Percentiles rank a stretch among this genome's conserved stretches.
phyloP scores from a whole-genome alignment of 1,140 invertebrate species.

The Leucophenga varia region DNA sequence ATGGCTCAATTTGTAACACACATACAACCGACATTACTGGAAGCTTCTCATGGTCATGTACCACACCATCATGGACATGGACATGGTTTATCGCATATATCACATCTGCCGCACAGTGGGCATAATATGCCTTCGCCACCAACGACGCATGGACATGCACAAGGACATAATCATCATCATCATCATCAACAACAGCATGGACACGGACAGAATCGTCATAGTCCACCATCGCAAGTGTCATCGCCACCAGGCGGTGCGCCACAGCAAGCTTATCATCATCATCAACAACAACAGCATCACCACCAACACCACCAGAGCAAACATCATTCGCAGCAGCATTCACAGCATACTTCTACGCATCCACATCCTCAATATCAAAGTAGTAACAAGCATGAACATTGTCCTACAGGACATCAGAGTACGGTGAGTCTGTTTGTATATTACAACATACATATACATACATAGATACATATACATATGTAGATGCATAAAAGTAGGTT shows the following conservation, averaged over 20 bases:
- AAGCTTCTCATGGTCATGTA: constrained; percentile 60
- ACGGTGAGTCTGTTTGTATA: constrained; percentile 47
- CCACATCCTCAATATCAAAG: constrained; percentile 22
- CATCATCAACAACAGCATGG: constrained; percentile 30
- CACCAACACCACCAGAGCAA: constrained; percentile 19
- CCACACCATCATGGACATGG: constrained; percentile 56
- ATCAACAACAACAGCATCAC: constrained; percentile 19
- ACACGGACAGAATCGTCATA: constrained; percentile 23
- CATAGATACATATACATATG: not conserved
- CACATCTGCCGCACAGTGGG: constrained; percentile 52
- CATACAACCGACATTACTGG: constrained; percentile 61
- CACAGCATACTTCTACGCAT: not conserved
- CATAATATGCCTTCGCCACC: constrained; percentile 55
- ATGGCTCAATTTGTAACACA: constrained; percentile 64
- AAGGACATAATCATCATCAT: constrained; percentile 26
- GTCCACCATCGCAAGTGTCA: constrained; percentile 3
- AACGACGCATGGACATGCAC: constrained; percentile 53
- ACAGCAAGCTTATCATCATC: constrained; percentile 18
- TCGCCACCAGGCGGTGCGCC: constrained; percentile 10
- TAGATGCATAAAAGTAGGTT: too few relatives aligned
- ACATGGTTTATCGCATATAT: constrained; percentile 50
- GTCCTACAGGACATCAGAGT: constrained; percentile 50
- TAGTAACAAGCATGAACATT: constrained; percentile 48
- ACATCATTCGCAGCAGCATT: not conserved
- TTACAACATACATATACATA: too few relatives aligned